Conservation (phyloP, 2,113 vertebrate species). For the Raphicerus campestris region DNA sequence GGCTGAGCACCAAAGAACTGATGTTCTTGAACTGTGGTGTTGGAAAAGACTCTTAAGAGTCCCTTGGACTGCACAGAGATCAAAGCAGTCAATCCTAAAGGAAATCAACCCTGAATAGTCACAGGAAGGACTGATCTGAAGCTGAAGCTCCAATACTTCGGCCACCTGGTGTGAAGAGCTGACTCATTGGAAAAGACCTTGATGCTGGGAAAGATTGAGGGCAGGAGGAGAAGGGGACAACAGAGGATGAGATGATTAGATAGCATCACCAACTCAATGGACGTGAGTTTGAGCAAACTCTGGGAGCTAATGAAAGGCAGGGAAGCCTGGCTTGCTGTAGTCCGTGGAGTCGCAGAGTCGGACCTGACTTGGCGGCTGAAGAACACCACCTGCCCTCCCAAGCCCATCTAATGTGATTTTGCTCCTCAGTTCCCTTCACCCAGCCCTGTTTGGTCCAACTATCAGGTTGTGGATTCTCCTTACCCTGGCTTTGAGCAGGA, state of each 20-base stretch:
- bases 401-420: background rate
- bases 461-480: background rate
- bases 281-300: background rate
- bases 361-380: background rate
- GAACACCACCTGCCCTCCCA: background rate
- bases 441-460: background rate
- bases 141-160: background rate
- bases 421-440: background rate
- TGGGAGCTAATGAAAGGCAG: background rate
- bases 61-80: background rate
- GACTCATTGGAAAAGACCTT: background rate
- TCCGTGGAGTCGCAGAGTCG: background rate
- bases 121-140: background rate
- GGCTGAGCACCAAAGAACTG: background rate
- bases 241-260: background rate
- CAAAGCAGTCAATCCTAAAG: background rate
- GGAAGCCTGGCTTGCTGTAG: background rate
- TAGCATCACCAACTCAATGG: background rate
- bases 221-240: background rate
- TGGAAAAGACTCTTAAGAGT: background rate
- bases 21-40: background rate
- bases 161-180: background rate
- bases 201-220: background rate
- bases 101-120: background rate
- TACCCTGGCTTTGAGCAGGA: background rate